Conservation (phyloP, 2,797 vertebrate species). For the Microctenopoma steveboyesi region DNA sequence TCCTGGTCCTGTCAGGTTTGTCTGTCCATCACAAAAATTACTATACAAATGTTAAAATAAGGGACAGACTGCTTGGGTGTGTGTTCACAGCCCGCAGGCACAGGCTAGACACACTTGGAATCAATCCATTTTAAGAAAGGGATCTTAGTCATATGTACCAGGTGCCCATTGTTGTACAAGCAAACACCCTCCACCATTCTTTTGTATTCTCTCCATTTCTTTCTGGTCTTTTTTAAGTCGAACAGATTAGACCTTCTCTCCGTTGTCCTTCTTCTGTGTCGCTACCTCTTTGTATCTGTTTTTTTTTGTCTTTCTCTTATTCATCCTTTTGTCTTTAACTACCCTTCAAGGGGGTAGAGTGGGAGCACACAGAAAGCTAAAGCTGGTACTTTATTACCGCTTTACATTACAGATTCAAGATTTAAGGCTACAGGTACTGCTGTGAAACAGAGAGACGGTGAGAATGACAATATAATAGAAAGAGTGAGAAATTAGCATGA, state of each 20-base stretch:
- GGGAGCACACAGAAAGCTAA: slow-evolving; percentile 55
- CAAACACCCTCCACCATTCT: slow-evolving; percentile 14
- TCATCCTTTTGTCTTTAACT: slow-evolving; percentile 67
- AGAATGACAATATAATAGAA: slow-evolving; percentile 3
- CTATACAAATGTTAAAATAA: slow-evolving; percentile 7
- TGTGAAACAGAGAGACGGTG: slow-evolving; percentile 25
- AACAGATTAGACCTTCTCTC: slow-evolving; percentile 46
- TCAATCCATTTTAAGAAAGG: slow-evolving; percentile 42
- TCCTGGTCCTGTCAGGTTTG: slow-evolving; percentile 22
- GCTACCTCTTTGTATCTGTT: slow-evolving; percentile 33
- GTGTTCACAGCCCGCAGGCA: slow-evolving; percentile 6
- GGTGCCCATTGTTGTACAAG: slow-evolving; percentile 44
- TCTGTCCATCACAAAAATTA: neutral
- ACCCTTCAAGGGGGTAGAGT: slow-evolving; percentile 53
- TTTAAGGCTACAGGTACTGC: slow-evolving; percentile 63
- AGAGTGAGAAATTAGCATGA: slow-evolving; percentile 14
- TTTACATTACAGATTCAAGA: slow-evolving; percentile 81
- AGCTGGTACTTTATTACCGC: slow-evolving; percentile 76
- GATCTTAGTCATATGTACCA: slow-evolving; percentile 31
- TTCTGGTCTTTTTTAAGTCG: slow-evolving; percentile 1
- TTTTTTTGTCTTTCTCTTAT: slow-evolving; percentile 1
- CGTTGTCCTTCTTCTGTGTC: slow-evolving; percentile 17
- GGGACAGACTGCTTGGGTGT: slow-evolving; percentile 10
- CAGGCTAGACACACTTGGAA: slow-evolving; percentile 55
- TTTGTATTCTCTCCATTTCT: slow-evolving; percentile 15